phyloP scores from a whole-genome alignment of 2,888 invertebrate genomes.

The Anaspis maculata region DNA sequence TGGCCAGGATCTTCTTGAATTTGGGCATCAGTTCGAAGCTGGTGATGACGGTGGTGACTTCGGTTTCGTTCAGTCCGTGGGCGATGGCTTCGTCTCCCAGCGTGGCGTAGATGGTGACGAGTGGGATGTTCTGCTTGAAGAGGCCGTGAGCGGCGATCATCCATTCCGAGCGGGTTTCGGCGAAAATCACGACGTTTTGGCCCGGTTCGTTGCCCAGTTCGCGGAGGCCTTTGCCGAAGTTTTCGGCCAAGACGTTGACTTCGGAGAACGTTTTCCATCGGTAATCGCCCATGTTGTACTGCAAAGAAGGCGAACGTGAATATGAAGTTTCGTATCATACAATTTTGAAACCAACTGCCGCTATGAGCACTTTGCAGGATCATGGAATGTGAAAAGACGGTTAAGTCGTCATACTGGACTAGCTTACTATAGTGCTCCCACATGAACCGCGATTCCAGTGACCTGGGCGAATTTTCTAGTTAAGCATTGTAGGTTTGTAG shows the following conservation, averaged over 20 bases:
- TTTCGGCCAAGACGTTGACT: constrained; percentile 63
- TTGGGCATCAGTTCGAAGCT: constrained; percentile 87
- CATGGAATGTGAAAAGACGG: too few species aligned
- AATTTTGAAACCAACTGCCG: not conserved
- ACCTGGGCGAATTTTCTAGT: too few species aligned
- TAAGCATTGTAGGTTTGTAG: too few species aligned
- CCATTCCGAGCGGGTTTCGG: constrained; percentile 98
- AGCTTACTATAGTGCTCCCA: too few species aligned
- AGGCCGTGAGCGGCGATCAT: constrained; percentile 93
- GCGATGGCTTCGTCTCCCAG: constrained; percentile 94
- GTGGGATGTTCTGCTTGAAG: constrained; percentile 90
- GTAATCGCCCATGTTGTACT: constrained; percentile 91
- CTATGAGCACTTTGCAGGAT: too few species aligned
- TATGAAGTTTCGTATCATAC: constrained; percentile 3
- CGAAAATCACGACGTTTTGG: constrained; percentile 83
- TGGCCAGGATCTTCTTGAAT: constrained; percentile 67
- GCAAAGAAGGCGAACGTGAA: constrained; percentile 30
- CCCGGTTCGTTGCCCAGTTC: constrained; percentile 66
- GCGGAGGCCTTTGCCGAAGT: constrained; percentile 78
- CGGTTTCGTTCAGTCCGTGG: constrained; percentile 95
- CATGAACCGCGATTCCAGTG: too few species aligned
- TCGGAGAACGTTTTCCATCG: constrained; percentile 79
- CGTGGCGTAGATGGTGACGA: constrained; percentile 96
- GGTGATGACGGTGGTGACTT: constrained; percentile 88
- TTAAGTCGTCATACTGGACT: too few species aligned